Base-by-base conservation (phyloP, 2,113 vertebrate species). In the Propithecus coquereli region DNA sequence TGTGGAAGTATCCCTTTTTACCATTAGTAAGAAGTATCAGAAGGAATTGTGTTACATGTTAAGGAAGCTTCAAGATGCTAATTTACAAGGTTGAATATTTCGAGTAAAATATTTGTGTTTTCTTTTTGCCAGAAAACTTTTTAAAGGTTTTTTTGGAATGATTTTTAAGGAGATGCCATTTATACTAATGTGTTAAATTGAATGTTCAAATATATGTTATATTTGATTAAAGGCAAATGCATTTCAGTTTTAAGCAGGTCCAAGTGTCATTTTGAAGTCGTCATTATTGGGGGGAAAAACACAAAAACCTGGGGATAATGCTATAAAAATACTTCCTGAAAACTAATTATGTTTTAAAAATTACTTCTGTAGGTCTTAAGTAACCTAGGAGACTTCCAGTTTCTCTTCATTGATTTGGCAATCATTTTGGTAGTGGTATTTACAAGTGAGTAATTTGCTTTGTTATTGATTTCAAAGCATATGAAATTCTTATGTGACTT, bases 371-470 rank as follows among this genome's bases (percentile, higher is more conserved):
- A 99, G 99, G 99, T 99, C 90, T 98, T 99, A 96, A 99, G 99
- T 98, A 99, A 99, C 98, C 98, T 99, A 70, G 99, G 99, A 96
- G 99, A 99, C 79, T 99, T 99, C 97, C 99, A 99, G 98, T 99
- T 99, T 98, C 99, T 99, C 97, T 99, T 99, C 97, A 99, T 99
- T 50, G 99, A 99, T 97, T 98, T 99, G 95, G 99, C 99, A 94
- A 99, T 99, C 98, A 99, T 99, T 97, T 98, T 99, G 96, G 97
- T 99, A 54, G 98, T 99, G 95, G 99, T 99, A 87, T 99, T 99
- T 97, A 99, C 99, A 94, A 99, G 99, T 99, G 98, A 99, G 99
- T 99, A 97, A 95, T 93, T 94, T 61, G 8, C 27, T 84, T 94
- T 52, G 11, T 81, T 90, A 40, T 3, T 84, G 6, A 52, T 95